Evolutionary conservation across 2,113 vertebrate species (phyloP).

Genomic region (Felis chaus): DNA sequence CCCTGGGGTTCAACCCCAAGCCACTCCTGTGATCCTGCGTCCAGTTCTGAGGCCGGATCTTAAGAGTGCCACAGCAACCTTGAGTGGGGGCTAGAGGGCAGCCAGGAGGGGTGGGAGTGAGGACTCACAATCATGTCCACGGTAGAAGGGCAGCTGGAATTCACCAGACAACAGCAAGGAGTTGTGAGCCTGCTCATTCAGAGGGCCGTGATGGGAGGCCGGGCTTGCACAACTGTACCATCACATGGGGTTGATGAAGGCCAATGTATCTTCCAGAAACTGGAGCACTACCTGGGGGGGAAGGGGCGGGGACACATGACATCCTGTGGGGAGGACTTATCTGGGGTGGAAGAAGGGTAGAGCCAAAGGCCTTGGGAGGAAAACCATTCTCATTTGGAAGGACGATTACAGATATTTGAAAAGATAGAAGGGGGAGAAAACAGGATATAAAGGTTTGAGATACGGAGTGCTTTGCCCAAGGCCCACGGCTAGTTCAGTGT

Average conservation of each 20-base stretch:
- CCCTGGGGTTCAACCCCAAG: background rate
- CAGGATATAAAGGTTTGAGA: background rate
- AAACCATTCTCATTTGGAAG: background rate
- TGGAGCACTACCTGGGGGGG: background rate
- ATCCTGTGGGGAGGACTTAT: background rate
- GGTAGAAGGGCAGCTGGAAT: background rate
- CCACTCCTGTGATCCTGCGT: background rate
- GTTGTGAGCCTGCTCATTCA: background rate
- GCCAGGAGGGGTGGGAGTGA: background rate
- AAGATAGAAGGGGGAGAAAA: background rate
- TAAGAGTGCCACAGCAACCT: background rate
- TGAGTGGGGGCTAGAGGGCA: accelerated
- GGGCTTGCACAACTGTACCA: background rate
- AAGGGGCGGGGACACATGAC: background rate
- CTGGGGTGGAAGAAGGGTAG: background rate
- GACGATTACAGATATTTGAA: background rate
- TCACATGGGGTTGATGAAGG: background rate
- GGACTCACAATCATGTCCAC: background rate
- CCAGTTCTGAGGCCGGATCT: background rate
- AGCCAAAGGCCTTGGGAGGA: background rate
- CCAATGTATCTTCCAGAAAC: background rate
- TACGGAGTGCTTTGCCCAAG: background rate
- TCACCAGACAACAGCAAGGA: background rate
- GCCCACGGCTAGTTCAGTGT: background rate
- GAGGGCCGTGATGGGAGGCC: accelerated